Evolutionary conservation across 2,797 vertebrate genomes (phyloP).

Genomic region (Monodelphis domestica): DNA sequence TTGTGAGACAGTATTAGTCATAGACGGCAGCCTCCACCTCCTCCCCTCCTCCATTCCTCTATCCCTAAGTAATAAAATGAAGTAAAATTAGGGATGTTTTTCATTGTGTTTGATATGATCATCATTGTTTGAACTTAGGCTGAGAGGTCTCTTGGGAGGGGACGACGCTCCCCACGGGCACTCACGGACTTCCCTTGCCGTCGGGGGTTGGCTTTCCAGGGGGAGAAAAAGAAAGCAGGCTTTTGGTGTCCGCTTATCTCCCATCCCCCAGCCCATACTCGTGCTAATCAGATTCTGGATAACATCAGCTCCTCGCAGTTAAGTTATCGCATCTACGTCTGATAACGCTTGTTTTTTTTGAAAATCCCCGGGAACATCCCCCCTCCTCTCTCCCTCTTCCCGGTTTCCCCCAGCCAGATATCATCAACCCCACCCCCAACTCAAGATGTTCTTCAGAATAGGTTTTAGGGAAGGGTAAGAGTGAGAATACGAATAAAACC

Average conservation of each 20-base stretch:
- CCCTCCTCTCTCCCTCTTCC: fast-evolving
- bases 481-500: slow-evolving; percentile 30
- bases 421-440: slow-evolving; percentile 52
- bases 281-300: slow-evolving; percentile 64
- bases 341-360: slow-evolving; percentile 62
- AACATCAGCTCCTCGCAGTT: slow-evolving; percentile 73
- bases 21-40: slow-evolving; percentile 75
- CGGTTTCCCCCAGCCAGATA: background rate
- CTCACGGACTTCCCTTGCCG: slow-evolving; percentile 60
- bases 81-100: slow-evolving; percentile 88
- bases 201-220: slow-evolving; percentile 68
- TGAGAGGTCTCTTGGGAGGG: slow-evolving; percentile 84
- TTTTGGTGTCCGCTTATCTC: slow-evolving; percentile 50
- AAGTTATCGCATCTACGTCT: slow-evolving; percentile 80
- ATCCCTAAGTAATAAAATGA: slow-evolving; percentile 84
- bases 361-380: slow-evolving; percentile 31
- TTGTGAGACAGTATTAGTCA: slow-evolving; percentile 82
- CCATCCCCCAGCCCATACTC: slow-evolving; percentile 62
- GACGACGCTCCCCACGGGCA: slow-evolving; percentile 76
- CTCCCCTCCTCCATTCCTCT: slow-evolving; percentile 74
- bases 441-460: slow-evolving; percentile 61
- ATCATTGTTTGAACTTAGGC: slow-evolving; percentile 87
- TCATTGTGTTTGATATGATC: slow-evolving; percentile 80
- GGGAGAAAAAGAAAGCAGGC: slow-evolving; percentile 63
- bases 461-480: slow-evolving; percentile 14